Percentiles rank a stretch among this genome's conserved stretches.
Evolutionary conservation across 1,140 invertebrate species (phyloP).

Genomic region (Ceratoteleas bidentatus): DNA sequence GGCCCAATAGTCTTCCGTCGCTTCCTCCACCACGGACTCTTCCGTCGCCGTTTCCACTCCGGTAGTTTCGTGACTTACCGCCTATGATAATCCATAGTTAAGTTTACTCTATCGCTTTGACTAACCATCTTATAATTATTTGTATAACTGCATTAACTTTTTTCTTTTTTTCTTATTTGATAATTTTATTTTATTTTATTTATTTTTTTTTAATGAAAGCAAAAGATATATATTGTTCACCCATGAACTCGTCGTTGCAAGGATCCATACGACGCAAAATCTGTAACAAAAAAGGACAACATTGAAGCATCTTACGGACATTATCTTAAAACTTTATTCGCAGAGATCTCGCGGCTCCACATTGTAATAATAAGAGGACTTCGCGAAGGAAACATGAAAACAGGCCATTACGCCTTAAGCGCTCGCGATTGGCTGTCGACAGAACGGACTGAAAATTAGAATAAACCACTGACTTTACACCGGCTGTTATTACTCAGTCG

Average conservation of each 20-base stretch:
- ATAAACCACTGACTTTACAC: conserved; percentile 46
- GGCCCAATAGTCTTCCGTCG: conserved; percentile 80
- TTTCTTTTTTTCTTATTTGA: neutral
- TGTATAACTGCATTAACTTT: too few species aligned
- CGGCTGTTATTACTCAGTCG: conserved; percentile 39
- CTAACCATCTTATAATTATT: too few species aligned
- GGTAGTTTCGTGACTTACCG: conserved; percentile 69
- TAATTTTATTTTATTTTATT: too few species aligned
- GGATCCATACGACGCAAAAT: conserved; percentile 73
- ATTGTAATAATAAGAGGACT: conserved; percentile 27
- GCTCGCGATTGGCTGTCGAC: conserved; percentile 41
- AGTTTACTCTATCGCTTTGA: too few species aligned
- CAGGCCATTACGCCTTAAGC: conserved; percentile 36
- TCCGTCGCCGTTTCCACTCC: conserved; percentile 72
- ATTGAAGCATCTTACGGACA: neutral
- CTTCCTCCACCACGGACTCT: conserved; percentile 75
- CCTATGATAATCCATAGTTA: conserved; percentile 41
- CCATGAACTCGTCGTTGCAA: conserved; percentile 70
- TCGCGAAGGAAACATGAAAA: conserved; percentile 22
- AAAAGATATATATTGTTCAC: too few species aligned
- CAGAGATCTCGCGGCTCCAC: neutral
- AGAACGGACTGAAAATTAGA: conserved; percentile 53
- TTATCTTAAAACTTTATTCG: conserved; percentile 4
- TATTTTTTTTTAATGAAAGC: conserved; percentile 4
- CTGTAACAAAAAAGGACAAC: conserved; percentile 71